Conservation (phyloP, 2,888 invertebrate species). For the Drosophila neutralis region DNA sequence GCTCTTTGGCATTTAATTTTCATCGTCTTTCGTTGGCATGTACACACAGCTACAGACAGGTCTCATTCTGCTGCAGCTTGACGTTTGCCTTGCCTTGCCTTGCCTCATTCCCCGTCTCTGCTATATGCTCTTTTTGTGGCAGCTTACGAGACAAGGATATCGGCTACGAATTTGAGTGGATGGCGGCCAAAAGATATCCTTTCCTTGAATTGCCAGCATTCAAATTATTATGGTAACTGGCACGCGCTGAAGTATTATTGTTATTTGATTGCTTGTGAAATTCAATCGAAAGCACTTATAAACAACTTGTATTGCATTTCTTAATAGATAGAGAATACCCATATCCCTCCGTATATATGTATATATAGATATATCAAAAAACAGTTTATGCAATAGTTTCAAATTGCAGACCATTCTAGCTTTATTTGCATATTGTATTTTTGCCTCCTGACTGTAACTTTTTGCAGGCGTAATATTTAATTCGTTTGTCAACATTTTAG, state of each 20-base stretch:
- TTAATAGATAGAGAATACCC: not conserved
- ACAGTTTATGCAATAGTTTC: not conserved
- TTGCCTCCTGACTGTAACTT: constrained; percentile 2
- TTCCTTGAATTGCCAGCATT: constrained; percentile 1
- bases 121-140: constrained; percentile 28
- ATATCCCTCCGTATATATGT: not conserved
- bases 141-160: constrained; percentile 19
- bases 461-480: constrained; percentile 4
- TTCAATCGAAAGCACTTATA: not conserved
- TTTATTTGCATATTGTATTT: constrained; percentile 9
- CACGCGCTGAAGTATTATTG: not conserved
- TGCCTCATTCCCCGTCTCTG: constrained; percentile 38
- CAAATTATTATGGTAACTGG: constrained; percentile 6
- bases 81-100: not conserved
- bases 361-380: not conserved
- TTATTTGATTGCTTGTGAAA: not conserved
- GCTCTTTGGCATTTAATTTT: constrained; percentile 31
- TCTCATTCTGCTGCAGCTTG: constrained; percentile 18
- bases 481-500: not conserved
- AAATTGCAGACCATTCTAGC: not conserved
- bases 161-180: constrained; percentile 27
- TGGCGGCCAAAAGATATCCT: constrained; percentile 43
- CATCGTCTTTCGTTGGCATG: constrained; percentile 11
- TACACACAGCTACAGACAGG: constrained; percentile 13
- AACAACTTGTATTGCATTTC: not conserved